Evolutionary conservation across 92 coral and sea anemone genomes (phyloP), one percentile per base, ranked within the genome.

Genomic region (Palythoa grandiflora): DNA sequence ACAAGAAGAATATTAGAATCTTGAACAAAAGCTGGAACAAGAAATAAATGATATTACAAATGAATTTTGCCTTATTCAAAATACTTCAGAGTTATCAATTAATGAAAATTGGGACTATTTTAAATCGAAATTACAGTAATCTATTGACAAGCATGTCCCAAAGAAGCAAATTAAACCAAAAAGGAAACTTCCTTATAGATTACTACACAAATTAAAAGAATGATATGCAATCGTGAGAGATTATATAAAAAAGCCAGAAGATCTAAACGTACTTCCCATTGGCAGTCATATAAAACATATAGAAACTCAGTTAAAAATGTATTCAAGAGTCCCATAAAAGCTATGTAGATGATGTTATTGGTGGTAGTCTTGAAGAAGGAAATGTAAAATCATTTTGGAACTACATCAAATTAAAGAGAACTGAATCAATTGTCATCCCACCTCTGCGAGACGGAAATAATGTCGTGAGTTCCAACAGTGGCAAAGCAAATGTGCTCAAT

Each of bases 221-320:
- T 73, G 89, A 85, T 85, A 63, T 83, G 80, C 40, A 1, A 68
- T 17, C 40, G 73, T 37, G 89, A 85, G 79, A 72, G 89, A 59
- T 73, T 86, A 73, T 86, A 72, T 66, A 87, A 87, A 38, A 87
- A 77, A 79, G 89, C 68, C 21, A 86, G 48, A 87, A 87, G 73
- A 75, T 87, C 89, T 36, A 87, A 87, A 77, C 48, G 75, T 55
- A 85, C 85, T 71, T 63, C 89, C 81, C 89, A 87, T 17, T 77
- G 89, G 85, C 85, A 87, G 57, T 21, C 85, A 38, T 77, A 77
- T 38, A 77, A 77, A 53, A 73, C 48, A 38, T 55, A 87, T 17
- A 16, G 76, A 77, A 87, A 87, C 85, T 77, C 57, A 11, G 77
- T 77, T 60, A 87, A 77, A 71, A 77, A 75, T 55, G 65, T 37